Conservation (phyloP, 2,888 invertebrate genomes). For the Drosophila koepferae region DNA sequence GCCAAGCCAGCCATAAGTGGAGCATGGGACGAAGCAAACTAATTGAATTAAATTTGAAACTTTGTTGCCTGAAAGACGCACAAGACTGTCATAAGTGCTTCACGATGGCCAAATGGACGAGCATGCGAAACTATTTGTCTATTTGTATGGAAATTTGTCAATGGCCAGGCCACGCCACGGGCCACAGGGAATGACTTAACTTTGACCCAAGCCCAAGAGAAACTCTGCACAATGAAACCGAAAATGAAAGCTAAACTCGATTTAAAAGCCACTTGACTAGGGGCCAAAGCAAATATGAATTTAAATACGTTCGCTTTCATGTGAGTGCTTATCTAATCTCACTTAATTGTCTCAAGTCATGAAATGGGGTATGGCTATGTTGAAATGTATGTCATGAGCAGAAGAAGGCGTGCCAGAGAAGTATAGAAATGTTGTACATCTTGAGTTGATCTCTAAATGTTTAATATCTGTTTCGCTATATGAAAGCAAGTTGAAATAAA, state of each 20-base stretch:
- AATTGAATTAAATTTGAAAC: slow-evolving; percentile 73
- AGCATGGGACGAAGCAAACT: slow-evolving; percentile 32
- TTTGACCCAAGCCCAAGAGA: not conserved
- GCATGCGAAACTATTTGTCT: slow-evolving; percentile 8
- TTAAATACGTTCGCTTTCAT: not conserved
- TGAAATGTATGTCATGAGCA: too few relatives aligned
- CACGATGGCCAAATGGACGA: not conserved
- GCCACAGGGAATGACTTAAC: not conserved
- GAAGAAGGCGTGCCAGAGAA: not conserved
- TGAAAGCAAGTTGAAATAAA: too few relatives aligned
- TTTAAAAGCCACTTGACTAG: not conserved
- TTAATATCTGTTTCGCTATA: too few relatives aligned
- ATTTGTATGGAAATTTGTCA: slow-evolving; percentile 15
- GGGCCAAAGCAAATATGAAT: not conserved
- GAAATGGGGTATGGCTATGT: not conserved
- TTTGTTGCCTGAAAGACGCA: slow-evolving; percentile 33
- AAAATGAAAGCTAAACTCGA: not conserved
- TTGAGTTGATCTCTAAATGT: too few relatives aligned
- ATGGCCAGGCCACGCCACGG: not conserved
- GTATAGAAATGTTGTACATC: too few relatives aligned
- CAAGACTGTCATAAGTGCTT: slow-evolving; percentile 6
- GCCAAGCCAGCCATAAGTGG: slow-evolving; percentile 37
- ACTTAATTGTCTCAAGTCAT: not conserved
- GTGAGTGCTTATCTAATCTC: not conserved
- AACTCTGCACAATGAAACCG: not conserved